Evolutionary conservation across 2,888 invertebrate genomes (phyloP), one percentile per base, ranked within the genome.

Genomic region (Dryomyza anilis): DNA sequence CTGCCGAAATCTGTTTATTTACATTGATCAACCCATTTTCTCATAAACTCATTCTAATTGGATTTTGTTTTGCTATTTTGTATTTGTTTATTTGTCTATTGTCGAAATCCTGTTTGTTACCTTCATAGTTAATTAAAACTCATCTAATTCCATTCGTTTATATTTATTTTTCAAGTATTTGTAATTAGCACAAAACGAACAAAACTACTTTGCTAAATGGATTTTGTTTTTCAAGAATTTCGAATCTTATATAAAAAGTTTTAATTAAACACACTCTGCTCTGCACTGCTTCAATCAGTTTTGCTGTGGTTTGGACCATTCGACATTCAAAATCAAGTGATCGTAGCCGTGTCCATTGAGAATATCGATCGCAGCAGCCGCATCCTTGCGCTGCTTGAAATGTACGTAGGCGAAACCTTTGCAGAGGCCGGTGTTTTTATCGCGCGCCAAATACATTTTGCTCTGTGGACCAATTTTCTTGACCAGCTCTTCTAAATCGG

Each of bases 381-480:
- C 98, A 84, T 96, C 95, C 75, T 91, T 91, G 74, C 92, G 88
- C 74, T 91, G 91, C 82, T 94, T 94, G 85, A 96, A 99, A 78
- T 98, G 98, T 67, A 99, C 95, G 82, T 98, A 99, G 14, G 98
- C 98, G 85, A 98, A 99, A 67, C 98, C 98, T 87, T 96, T 94
- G 84, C 94, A 94, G n/a, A 88, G 86, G 10, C 93, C 93, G 70
- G 92, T 92, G 67, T 87, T 88, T 84, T 94, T 93, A 77, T 99
- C 98, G 83, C 97, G 96, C 12, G 98, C 98, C 75, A 99, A 88
- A 83, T 94, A 99, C 75, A 98, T 89, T 81, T 99, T 94, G 74
- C 93, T 92, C 68, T 97, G 92, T 1, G 91, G 91, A 2, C 99
- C 99, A 80, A 98, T 96, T 46, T 91, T 92, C 79, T 93, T 92